Conservation (phyloP, 1,140 invertebrate species). For the Hylaeus volcanicus region DNA sequence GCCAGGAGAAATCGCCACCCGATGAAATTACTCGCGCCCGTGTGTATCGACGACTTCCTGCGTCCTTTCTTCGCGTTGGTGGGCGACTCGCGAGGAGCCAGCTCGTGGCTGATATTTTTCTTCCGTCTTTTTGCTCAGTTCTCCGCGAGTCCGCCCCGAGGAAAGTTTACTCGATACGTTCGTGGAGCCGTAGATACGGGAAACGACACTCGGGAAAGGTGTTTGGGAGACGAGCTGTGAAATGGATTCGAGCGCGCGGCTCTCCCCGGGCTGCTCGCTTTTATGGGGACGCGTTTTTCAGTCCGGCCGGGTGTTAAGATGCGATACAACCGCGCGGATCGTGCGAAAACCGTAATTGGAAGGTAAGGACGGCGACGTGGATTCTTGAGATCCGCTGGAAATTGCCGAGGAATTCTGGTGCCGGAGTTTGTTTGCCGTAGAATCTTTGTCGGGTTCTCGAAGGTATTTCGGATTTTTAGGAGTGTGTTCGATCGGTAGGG, state of each 20-base stretch:
- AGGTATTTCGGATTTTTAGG: too few species aligned
- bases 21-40: background rate
- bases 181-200: conserved; percentile 41
- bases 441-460: too few species aligned
- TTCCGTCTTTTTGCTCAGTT: background rate
- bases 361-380: too few species aligned
- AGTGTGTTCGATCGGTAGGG: too few species aligned
- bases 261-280: background rate
- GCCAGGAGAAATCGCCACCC: background rate
- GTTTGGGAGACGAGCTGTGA: conserved; percentile 47
- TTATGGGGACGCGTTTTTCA: background rate
- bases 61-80: background rate
- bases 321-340: background rate
- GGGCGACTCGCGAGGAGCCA: background rate
- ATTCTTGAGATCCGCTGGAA: too few species aligned
- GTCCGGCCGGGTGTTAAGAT: background rate
- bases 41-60: background rate
- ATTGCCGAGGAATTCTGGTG: too few species aligned
- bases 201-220: conserved; percentile 40
- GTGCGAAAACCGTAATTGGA: background rate
- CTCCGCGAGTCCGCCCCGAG: background rate
- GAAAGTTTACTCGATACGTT: conserved; percentile 36
- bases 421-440: too few species aligned
- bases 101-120: conserved; percentile 26
- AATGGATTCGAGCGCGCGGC: conserved; percentile 25